Percentiles rank a stretch among this genome's conserved stretches.
phyloP scores from a whole-genome alignment of 1,140 invertebrate genomes.

The Saccostrea echinata region DNA sequence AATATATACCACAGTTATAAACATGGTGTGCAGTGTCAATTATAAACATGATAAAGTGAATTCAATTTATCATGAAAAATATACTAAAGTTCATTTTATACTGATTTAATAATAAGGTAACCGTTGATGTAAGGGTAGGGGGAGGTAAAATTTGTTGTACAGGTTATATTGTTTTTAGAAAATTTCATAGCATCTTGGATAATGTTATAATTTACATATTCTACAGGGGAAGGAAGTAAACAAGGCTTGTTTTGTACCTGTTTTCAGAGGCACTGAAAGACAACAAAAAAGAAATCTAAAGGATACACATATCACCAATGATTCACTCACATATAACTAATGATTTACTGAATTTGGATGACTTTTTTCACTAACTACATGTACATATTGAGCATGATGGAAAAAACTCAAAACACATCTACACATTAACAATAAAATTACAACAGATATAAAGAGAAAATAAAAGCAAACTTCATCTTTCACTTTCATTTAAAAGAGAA shows the following conservation, averaged over 20 bases:
- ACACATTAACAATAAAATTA: background rate
- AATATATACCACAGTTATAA: too few relatives aligned
- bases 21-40: too few relatives aligned
- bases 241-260: background rate
- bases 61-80: background rate
- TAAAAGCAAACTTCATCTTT: background rate
- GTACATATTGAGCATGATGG: background rate
- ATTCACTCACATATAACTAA: background rate
- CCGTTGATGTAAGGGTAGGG: background rate
- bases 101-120: background rate
- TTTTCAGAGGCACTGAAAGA: constrained; percentile 15
- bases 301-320: background rate
- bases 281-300: background rate
- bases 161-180: background rate
- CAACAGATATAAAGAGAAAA: background rate
- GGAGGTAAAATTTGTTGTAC: background rate
- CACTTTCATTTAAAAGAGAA: background rate
- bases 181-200: background rate
- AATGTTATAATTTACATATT: background rate
- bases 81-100: background rate
- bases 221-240: background rate
- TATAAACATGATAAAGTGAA: too few relatives aligned
- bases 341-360: too few relatives aligned
- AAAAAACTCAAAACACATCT: background rate
- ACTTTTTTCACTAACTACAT: background rate